A percentile compares a stretch with the other conserved stretches of the same genome.
Evolutionary conservation across 2,797 vertebrate species (phyloP).

Genomic region (Anguilla megastoma): DNA sequence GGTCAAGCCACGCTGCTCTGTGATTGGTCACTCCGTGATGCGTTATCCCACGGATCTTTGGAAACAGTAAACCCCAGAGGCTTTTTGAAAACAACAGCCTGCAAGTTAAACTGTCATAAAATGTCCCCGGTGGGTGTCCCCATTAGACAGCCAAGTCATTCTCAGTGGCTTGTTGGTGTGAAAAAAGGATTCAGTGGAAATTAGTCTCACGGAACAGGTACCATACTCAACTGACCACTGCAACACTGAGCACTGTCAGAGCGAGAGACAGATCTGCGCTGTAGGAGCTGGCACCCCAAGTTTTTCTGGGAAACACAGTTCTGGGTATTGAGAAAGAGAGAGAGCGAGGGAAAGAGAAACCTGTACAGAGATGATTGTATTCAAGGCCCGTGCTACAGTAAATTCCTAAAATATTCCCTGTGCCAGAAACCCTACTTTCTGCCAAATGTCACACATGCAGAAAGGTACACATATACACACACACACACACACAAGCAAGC

Average conservation of each 20-base stretch:
- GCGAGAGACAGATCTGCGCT: not conserved
- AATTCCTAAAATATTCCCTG: conserved; percentile 44
- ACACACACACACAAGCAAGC: conserved; percentile 1
- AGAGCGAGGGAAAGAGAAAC: conserved; percentile 15
- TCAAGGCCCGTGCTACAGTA: not conserved
- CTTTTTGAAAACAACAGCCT: too few relatives aligned
- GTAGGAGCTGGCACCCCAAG: not conserved
- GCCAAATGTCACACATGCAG: conserved; percentile 16
- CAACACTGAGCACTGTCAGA: not conserved
- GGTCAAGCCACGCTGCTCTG: too few relatives aligned
- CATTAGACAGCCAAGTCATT: too few relatives aligned
- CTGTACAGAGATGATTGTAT: not conserved
- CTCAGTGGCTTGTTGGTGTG: too few relatives aligned
- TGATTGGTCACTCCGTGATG: too few relatives aligned
- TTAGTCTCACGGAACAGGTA: too few relatives aligned
- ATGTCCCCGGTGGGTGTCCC: too few relatives aligned
- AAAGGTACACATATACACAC: not conserved
- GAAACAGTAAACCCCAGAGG: too few relatives aligned
- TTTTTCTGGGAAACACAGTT: not conserved
- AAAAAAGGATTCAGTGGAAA: too few relatives aligned
- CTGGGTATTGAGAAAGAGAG: not conserved
- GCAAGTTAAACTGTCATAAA: too few relatives aligned
- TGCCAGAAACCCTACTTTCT: conserved; percentile 27
- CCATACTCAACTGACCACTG: not conserved
- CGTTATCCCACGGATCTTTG: too few relatives aligned